These are phyloP conservation scores for Drosophila cardini DNA, from an alignment of 1,140 invertebrate genomes.

Conservation along the genomic window DNA sequence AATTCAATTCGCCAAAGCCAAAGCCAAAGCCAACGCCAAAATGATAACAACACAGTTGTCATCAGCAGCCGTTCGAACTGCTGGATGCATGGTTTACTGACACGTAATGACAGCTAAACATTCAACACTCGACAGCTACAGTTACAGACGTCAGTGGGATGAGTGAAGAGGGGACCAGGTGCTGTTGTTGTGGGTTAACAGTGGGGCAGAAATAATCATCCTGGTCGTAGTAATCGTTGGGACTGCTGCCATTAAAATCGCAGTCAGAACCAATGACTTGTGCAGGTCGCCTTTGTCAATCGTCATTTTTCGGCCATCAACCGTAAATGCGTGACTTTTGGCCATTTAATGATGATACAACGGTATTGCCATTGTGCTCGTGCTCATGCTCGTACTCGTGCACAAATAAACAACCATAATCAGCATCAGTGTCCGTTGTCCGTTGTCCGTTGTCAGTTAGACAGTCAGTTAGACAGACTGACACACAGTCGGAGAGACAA, in stretches of 20 bases:
- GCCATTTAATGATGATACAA: slow-evolving; percentile 81
- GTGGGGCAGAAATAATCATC: slow-evolving; percentile 42
- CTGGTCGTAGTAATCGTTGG: slow-evolving; percentile 36
- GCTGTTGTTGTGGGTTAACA: slow-evolving; percentile 3
- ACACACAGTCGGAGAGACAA: not conserved
- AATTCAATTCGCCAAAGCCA: slow-evolving; percentile 22
- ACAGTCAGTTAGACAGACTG: slow-evolving; percentile 5
- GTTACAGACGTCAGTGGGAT: slow-evolving; percentile 31
- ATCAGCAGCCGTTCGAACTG: slow-evolving; percentile 42
- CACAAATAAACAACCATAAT: slow-evolving; percentile 80
- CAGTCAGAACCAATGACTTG: slow-evolving; percentile 60
- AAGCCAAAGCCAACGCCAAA: slow-evolving; percentile 28
- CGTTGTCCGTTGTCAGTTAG: slow-evolving; percentile 9
- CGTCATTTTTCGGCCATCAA: slow-evolving; percentile 47
- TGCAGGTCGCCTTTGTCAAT: slow-evolving; percentile 67
- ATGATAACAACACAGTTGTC: slow-evolving; percentile 59
- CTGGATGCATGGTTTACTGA: slow-evolving; percentile 72
- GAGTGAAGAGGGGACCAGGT: not conserved
- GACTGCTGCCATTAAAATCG: slow-evolving; percentile 47
- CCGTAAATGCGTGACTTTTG: slow-evolving; percentile 81
- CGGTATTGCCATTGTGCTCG: slow-evolving; percentile 61
- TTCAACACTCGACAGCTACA: slow-evolving; percentile 64
- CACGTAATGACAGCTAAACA: slow-evolving; percentile 81
- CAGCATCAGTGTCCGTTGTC: slow-evolving; percentile 43
- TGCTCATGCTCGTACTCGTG: slow-evolving; percentile 54